Percentiles rank a stretch among this genome's conserved stretches.
Conservation (phyloP, 2,113 vertebrate genomes). For the Hippolais icterina region DNA sequence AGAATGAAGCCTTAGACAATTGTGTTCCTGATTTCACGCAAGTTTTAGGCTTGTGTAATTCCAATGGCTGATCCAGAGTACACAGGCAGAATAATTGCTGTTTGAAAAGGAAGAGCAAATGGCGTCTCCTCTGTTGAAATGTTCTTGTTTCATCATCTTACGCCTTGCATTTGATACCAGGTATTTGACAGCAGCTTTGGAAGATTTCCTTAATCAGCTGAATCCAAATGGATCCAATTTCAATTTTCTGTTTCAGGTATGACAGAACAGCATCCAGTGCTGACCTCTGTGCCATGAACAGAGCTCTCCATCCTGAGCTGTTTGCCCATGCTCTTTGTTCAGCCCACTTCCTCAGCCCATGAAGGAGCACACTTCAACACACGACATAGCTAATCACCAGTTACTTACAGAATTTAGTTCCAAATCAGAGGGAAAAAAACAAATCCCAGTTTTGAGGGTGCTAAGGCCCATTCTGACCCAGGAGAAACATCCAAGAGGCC, state of each 20-base stretch:
- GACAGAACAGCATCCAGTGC: background rate
- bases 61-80: background rate
- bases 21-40: constrained; percentile 33
- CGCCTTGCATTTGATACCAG: background rate
- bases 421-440: background rate
- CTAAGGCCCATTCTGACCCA: background rate
- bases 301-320: background rate
- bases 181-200: background rate
- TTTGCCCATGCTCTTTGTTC: background rate
- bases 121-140: background rate
- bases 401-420: background rate
- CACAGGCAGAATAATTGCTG: background rate
- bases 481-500: background rate
- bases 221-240: background rate
- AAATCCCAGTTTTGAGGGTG: background rate
- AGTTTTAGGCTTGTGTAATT: constrained; percentile 13
- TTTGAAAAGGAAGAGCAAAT: background rate
- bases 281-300: background rate
- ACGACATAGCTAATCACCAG: background rate
- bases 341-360: background rate
- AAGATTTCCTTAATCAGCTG: background rate
- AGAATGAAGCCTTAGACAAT: background rate
- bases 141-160: background rate
- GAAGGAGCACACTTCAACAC: background rate
- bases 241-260: background rate